Base-by-base conservation (phyloP, 2,797 vertebrate species). In the Nasua narica region DNA sequence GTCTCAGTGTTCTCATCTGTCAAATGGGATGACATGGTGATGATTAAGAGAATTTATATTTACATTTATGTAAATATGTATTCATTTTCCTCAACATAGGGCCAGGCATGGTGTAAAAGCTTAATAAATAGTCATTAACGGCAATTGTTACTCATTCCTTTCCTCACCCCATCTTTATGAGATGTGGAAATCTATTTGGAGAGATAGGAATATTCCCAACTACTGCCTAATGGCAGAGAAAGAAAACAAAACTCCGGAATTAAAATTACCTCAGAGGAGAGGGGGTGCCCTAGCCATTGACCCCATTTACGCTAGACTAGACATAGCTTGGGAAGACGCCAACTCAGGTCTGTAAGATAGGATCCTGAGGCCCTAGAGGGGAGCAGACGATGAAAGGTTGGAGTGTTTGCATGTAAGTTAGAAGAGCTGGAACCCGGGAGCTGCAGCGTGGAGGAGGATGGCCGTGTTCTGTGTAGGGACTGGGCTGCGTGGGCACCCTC, bases 51-150 rank as follows among this genome's bases (percentile, higher is more conserved):
- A 14, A 40, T 27, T 46, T 21, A 15, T 69, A 46, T 54, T 18
- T 60, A 15, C 58, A 58, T 40, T 27, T 60, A 15, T 76, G 8
- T 50, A 50, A 23, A 37, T 50, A 48, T 76, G 48, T 77, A 69
- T 50, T 58, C 83, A 58, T 83, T 27, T 74, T 37, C n/a, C 52
- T 95, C 58, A 58, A 1, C 14, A 23, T 56, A 90, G 15, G 50
- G 9, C 29, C 21, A 90, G 50, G 70, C 58, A 13, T 82, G 48
- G 46, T 56, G 13, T 54, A 62, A 87, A 46, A 93, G 21, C 43
- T 93, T 87, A 46, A 85, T 46, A 95, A 83, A 87, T 67, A 58
- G 43, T 48, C 69, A 70, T 81, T 82, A 86, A 74, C 77, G 43
- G 32, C 35, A 72, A 1, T 70, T 37, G 37, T 62, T 83, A 40